phyloP scores from a whole-genome alignment of 2,888 invertebrate genomes.

The Anticlea derivata region DNA sequence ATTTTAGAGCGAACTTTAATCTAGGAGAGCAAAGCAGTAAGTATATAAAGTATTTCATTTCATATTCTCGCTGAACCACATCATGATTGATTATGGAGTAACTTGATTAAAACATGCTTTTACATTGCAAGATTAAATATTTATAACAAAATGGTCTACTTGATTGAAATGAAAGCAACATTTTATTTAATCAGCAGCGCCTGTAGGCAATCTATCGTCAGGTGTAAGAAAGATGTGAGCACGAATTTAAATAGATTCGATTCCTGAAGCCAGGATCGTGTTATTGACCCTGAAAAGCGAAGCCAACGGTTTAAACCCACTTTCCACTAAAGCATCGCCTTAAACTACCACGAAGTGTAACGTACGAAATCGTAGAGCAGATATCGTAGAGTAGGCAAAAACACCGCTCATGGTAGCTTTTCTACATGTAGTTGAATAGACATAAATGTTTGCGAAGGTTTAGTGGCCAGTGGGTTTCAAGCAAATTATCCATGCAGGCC shows the following conservation, averaged over 20 bases:
- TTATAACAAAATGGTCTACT: constrained; percentile 1
- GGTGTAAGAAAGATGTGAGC: constrained; percentile 3
- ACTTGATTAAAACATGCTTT: constrained; percentile 16
- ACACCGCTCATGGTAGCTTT: too few species aligned
- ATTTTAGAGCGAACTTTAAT: too few species aligned
- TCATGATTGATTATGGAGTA: constrained; percentile 3
- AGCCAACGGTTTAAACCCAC: constrained; percentile 1
- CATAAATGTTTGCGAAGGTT: not conserved
- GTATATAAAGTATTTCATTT: not conserved
- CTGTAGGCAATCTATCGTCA: constrained; percentile 6
- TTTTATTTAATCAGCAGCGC: not conserved
- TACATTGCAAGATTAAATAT: too few species aligned
- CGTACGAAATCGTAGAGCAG: too few species aligned
- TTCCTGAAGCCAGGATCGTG: constrained; percentile 22
- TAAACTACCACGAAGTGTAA: too few species aligned
- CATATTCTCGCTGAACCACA: constrained; percentile 7
- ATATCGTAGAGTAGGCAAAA: too few species aligned
- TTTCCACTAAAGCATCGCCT: constrained; percentile 11
- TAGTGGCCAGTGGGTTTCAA: constrained; percentile 22
- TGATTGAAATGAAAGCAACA: constrained; percentile 3
- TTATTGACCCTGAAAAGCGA: constrained; percentile 33
- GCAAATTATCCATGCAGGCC: constrained; percentile 44
- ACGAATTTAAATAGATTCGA: constrained; percentile 23
- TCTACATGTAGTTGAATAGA: too few species aligned
- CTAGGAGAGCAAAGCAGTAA: not conserved